Evolutionary conservation across 2,113 vertebrate species (phyloP).

Genomic region (Neogobius melanostomus): DNA sequence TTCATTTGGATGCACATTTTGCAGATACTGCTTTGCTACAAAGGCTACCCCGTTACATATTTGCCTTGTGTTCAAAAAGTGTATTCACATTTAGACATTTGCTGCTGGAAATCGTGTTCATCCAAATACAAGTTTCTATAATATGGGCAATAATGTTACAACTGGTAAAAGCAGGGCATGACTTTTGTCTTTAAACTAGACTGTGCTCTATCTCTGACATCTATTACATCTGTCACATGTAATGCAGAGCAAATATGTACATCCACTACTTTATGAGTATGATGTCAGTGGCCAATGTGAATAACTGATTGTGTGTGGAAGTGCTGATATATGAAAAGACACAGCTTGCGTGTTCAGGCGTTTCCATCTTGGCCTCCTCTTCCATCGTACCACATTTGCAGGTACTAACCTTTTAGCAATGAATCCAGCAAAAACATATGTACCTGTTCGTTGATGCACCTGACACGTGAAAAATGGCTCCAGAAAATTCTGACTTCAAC

Average conservation of each 20-base stretch:
- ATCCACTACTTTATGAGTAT: constrained; percentile 11
- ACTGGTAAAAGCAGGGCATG: too few relatives aligned
- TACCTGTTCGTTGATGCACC: constrained; percentile 6
- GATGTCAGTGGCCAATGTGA: constrained; percentile 35
- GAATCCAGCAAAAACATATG: constrained; percentile 20
- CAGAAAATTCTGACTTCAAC: constrained; percentile 20
- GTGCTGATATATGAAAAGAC: constrained; percentile 37
- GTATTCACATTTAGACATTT: too few relatives aligned
- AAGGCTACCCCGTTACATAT: too few relatives aligned
- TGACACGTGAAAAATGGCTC: constrained; percentile 19
- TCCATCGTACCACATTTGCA: constrained; percentile 18
- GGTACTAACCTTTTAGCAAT: constrained; percentile 33
- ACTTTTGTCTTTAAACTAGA: not conserved
- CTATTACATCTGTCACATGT: not conserved
- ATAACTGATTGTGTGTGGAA: constrained; percentile 49
- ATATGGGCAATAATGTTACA: too few relatives aligned
- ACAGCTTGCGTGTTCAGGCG: constrained; percentile 33
- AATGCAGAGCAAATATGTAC: constrained; percentile 2
- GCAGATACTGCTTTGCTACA: too few relatives aligned
- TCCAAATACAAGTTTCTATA: too few relatives aligned
- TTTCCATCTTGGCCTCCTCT: constrained; percentile 8
- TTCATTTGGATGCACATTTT: too few relatives aligned
- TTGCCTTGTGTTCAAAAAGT: too few relatives aligned
- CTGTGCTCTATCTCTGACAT: not conserved
- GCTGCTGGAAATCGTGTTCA: too few relatives aligned